phyloP scores from a whole-genome alignment of 2,888 invertebrate genomes.

The Liposcelis brunnea region DNA sequence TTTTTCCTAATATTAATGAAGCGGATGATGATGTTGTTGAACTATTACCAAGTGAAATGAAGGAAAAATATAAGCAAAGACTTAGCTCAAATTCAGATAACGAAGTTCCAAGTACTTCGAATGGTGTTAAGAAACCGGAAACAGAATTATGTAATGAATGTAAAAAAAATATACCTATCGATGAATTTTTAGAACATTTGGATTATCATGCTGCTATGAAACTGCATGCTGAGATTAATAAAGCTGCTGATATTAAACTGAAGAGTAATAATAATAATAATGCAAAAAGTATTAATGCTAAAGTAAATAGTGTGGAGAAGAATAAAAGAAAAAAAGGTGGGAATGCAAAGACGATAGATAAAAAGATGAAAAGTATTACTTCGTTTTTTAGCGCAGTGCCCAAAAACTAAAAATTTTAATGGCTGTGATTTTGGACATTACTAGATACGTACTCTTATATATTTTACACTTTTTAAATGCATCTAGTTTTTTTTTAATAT shows the following conservation, averaged over 20 bases:
- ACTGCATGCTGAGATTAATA: conserved; percentile 47
- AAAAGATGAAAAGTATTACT: too few species aligned
- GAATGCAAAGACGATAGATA: too few species aligned
- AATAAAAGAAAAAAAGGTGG: too few species aligned
- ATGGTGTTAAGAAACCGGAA: conserved; percentile 21
- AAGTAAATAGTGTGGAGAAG: background rate
- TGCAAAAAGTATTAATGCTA: too few species aligned
- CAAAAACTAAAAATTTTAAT: too few species aligned
- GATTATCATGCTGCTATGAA: conserved; percentile 76
- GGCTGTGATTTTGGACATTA: too few species aligned
- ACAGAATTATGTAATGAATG: conserved; percentile 49
- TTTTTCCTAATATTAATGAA: conserved; percentile 28
- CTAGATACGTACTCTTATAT: too few species aligned
- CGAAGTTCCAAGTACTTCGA: conserved; percentile 13
- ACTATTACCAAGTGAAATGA: conserved; percentile 26
- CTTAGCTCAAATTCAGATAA: conserved; percentile 3
- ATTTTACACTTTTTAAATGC: too few species aligned
- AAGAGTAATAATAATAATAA: background rate
- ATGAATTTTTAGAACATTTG: conserved; percentile 51
- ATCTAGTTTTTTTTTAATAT: too few species aligned
- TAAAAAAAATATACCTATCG: conserved; percentile 37
- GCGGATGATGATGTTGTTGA: conserved; percentile 26
- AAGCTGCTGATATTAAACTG: background rate
- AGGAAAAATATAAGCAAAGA: conserved; percentile 22
- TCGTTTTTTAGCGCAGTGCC: too few species aligned